Evolutionary conservation across 2,888 invertebrate genomes (phyloP), one percentile per base, ranked within the genome.

Genomic region (Mesorhabditis sp.): DNA sequence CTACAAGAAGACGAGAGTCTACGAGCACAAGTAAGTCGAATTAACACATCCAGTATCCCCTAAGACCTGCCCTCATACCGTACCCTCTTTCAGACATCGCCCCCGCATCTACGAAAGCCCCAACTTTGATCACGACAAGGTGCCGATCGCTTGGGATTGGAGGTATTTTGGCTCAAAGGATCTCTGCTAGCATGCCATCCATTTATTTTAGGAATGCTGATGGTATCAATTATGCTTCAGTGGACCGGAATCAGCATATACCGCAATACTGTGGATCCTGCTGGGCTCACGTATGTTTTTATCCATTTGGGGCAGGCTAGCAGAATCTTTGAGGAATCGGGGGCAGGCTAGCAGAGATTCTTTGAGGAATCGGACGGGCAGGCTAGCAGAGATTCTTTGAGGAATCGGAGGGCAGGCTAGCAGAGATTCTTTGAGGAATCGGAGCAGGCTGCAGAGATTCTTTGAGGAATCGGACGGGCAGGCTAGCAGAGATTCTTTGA

Each of bases 211-310:
- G 88, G 74, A 87, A 88, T 77, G 82, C 86, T 7, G 83, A 85
- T 71, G 88, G 88, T 28, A 78, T 81, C 61, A 88, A 87, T 79
- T 88, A 86, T 75, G 86, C 80, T 43, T 87, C 87, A 45, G 84
- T 86, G 7, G 87, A 87, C 15, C 79, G 88, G 67, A 88, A 88
- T 74, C 88, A 88, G 74, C 88, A 88, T 76, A 88, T 88, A 69
- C 88, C 88, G 67, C 76, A 78, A 68, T 80, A 88, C 74, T 88
- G 88, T 79, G 88, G 88, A 45, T 88, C 88, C 0, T 88, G 88
- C 78, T 88, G 88, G 88, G 88, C 87, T 4, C 87, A 87, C 83
- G 76, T 76, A 61, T 64, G 76, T 76, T 65, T 28, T 28, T 28
- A 28, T 28, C 28, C 28, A 28, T 28, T 28, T 28, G 2, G 28